Base-by-base conservation (phyloP, 2,888 invertebrate species). In the Drosophila hamatofila region DNA sequence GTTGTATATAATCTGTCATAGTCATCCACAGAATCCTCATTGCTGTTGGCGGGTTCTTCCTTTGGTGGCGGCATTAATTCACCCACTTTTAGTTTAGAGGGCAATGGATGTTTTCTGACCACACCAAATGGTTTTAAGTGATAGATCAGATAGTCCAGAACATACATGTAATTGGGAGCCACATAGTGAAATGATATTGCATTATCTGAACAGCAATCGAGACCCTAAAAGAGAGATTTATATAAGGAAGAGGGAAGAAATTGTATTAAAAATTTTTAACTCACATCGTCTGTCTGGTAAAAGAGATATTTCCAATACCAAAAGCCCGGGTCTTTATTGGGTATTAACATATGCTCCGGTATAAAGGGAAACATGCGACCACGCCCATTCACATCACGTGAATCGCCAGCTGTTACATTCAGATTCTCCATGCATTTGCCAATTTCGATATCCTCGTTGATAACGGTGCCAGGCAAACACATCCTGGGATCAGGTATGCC, bases 291-390 rank as follows among this genome's bases (percentile, higher is more conserved):
- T 35, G 96, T 95, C 30, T 97, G 96, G 90, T 98, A 98, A 93
- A 95, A 99, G 72, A 97, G 97, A 92, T 98, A 98, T 82, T 96
- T 95, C 97, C 97, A 98, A 92, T 98, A 98, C 99, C 99, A 99
- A 91, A 96, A 97, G 39, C 93, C 94, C 83, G 95, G 95, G 72
- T 95, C 94, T 46, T 96, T 95, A 82, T 63, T 95, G 35, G 98
- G 98, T 88, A 98, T 97, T 35, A 99, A 93, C 91, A 98, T 98
- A 91, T 97, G 96, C 81, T 97, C 96, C 0, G 98, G 98, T 4
- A 96, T 95, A 93, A 98, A 98, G 0, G 98, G 98, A 93, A 99
- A 97, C 94, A 99, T 98, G 41, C 98, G 94, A 0, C 98, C 98
- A 8, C 98, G 95, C 0, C 97, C 96, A 57, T 95, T 93, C 0